phyloP scores from a whole-genome alignment of 2,888 invertebrate genomes.

The Drosophila leonis region DNA sequence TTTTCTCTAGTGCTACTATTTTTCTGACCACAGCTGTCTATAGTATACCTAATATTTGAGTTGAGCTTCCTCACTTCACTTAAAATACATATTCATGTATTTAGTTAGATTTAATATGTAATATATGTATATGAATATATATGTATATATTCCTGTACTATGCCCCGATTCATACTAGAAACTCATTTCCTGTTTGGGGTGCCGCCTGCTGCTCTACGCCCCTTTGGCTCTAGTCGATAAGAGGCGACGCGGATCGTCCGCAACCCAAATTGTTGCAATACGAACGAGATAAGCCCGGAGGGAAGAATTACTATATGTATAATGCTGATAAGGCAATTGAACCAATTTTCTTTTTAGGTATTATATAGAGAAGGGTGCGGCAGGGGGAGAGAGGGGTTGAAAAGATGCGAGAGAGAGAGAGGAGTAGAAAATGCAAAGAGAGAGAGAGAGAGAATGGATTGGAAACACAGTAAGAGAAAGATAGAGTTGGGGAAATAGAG shows the following conservation, averaged over 20 bases:
- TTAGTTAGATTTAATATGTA: too few relatives aligned
- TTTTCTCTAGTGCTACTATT: too few relatives aligned
- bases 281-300: slow-evolving; percentile 29
- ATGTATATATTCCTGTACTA: background rate
- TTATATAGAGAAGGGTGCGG: too few relatives aligned
- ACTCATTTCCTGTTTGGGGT: slow-evolving; percentile 3
- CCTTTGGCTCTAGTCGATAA: slow-evolving; percentile 27
- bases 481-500: background rate
- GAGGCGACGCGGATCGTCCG: slow-evolving; percentile 21
- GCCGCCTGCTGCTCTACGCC: background rate
- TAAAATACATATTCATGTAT: too few relatives aligned
- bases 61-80: too few relatives aligned
- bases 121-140: too few relatives aligned
- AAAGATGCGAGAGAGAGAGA: background rate
- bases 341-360: background rate
- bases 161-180: background rate
- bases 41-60: too few relatives aligned
- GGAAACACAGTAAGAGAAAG: background rate
- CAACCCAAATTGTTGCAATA: slow-evolving; percentile 47
- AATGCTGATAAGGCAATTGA: slow-evolving; percentile 16
- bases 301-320: background rate
- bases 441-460: too few relatives aligned
- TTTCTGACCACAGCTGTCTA: too few relatives aligned
- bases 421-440: too few relatives aligned
- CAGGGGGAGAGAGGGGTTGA: too few relatives aligned